A percentile compares a stretch with the other conserved stretches of the same genome.
Conservation (phyloP, 2,888 invertebrate genomes). For the Charanyca ferruginea region DNA sequence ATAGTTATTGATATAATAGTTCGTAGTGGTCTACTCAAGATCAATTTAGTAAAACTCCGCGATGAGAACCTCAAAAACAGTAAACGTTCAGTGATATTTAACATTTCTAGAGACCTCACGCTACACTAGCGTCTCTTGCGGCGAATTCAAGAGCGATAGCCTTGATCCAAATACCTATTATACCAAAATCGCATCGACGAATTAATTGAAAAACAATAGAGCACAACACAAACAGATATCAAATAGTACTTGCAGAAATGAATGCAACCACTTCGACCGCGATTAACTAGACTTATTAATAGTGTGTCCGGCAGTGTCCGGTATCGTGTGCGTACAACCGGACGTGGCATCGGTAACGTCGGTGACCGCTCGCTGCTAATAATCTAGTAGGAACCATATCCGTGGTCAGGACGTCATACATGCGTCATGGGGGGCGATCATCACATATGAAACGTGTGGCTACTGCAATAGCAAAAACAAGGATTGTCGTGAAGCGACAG, state of each 20-base stretch:
- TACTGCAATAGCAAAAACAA: neutral
- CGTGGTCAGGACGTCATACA: constrained; percentile 56
- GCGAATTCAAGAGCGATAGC: too few relatives aligned
- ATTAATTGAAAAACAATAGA: constrained; percentile 9
- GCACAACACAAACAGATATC: neutral
- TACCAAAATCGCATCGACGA: neutral
- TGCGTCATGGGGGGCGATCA: constrained; percentile 28
- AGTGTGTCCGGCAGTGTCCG: constrained; percentile 33
- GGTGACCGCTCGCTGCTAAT: constrained; percentile 45
- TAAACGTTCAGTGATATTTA: too few relatives aligned
- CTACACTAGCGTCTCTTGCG: too few relatives aligned
- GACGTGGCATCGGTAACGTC: constrained; percentile 43
- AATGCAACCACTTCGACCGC: constrained; percentile 47
- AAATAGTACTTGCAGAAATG: constrained; percentile 38
- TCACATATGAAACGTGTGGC: constrained; percentile 40
- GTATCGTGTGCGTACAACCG: constrained; percentile 34
- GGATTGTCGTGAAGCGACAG: too few relatives aligned
- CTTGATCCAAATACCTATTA: too few relatives aligned
- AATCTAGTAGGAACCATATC: constrained; percentile 55
- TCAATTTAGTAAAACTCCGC: too few relatives aligned
- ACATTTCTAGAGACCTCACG: too few relatives aligned
- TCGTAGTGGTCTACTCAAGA: too few relatives aligned
- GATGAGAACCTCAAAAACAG: too few relatives aligned
- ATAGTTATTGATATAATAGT: too few relatives aligned
- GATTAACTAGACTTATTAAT: constrained; percentile 55